Percentiles rank a stretch among this genome's conserved stretches.
Conservation (phyloP, 2,888 invertebrate species). For the Leptopilina myrica region DNA sequence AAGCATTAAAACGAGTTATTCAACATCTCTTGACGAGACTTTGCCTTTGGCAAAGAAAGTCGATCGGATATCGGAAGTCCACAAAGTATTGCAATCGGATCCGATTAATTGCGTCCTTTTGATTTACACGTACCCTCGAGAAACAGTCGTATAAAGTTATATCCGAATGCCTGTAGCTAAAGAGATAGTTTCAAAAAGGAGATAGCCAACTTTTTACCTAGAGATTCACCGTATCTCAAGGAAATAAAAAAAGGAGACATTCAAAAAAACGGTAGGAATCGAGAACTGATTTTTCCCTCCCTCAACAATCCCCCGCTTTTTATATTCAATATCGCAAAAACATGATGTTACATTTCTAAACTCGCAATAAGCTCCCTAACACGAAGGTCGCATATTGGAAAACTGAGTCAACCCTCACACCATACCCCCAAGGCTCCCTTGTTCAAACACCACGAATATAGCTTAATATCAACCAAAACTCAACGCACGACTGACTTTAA, state of each 20-base stretch:
- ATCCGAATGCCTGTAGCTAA: slow-evolving; percentile 6
- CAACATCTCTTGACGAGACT: slow-evolving; percentile 5
- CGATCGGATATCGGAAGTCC: slow-evolving; percentile 18
- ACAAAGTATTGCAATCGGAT: slow-evolving; percentile 34
- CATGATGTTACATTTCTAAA: slow-evolving; percentile 67
- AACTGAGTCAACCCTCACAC: slow-evolving; percentile 4
- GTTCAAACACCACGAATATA: slow-evolving; percentile 19
- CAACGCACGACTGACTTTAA: background rate
- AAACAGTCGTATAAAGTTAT: slow-evolving; percentile 19
- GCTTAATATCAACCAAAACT: slow-evolving; percentile 19
- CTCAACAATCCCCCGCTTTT: slow-evolving; percentile 45
- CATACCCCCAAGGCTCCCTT: slow-evolving; percentile 7
- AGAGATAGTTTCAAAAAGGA: background rate
- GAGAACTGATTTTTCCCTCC: background rate
- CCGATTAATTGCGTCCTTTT: slow-evolving; percentile 32
- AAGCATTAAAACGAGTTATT: background rate
- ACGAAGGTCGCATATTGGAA: slow-evolving; percentile 31
- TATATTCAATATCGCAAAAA: slow-evolving; percentile 70
- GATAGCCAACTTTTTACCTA: slow-evolving; percentile 27
- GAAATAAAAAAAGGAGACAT: background rate
- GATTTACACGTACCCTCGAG: slow-evolving; percentile 23
- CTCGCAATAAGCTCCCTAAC: slow-evolving; percentile 63
- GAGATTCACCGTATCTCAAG: background rate
- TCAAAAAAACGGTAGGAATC: too few species aligned
- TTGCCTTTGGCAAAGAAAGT: background rate